Base-by-base conservation (phyloP, 2,113 vertebrate species). In the Neopipo cinnamomea region DNA sequence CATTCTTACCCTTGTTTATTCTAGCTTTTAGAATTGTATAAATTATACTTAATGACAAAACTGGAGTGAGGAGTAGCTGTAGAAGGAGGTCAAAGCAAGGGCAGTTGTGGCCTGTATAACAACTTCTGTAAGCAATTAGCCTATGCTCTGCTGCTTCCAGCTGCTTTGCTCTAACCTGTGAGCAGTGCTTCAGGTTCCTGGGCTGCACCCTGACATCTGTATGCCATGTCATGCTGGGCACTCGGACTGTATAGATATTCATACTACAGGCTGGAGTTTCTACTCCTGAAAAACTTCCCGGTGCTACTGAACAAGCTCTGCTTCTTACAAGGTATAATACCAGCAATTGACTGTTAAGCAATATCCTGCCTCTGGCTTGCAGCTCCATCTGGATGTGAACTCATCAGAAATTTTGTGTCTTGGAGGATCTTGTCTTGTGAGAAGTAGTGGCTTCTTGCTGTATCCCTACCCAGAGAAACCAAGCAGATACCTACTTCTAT, bases 381-480 rank as follows among this genome's bases (percentile, higher is more conserved):
- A 63, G 42, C 66, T 88, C 46, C 42, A 24, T 66, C 75, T 88
- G 83, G 39, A 63, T 75, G 44, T 76, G 62, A 68, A 24, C 56
- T 75, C 2, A 2, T 55, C 39, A 62, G 46, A 46, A 71, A 24
- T 5, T 22, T 15, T 61, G 42, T 53, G 52, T 52, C 70, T 71
- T 0, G 0, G 52, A 76, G 63, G 81, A 55, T n/a, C 44, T 46
- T 59, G 3, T 39, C 42, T 53, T 3, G 0, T 27, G 28, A 68
- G 46, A 55, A 75, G 49, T 8, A 39, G 70, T 39, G 49, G n/a
- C 52, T 80, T 55, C 52, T 83, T 58, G 28, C 80, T 83, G 10
- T 56, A 3, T 79, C 24, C 50, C 16, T 62, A 22, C 66, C 17
- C 66, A 7, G 12, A 25, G n/a, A 74, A 52, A 30, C 42, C 15